These are phyloP conservation scores for Carpatolechia fugitivella DNA, from an alignment of 2,888 invertebrate genomes.

Conservation along the genomic window DNA sequence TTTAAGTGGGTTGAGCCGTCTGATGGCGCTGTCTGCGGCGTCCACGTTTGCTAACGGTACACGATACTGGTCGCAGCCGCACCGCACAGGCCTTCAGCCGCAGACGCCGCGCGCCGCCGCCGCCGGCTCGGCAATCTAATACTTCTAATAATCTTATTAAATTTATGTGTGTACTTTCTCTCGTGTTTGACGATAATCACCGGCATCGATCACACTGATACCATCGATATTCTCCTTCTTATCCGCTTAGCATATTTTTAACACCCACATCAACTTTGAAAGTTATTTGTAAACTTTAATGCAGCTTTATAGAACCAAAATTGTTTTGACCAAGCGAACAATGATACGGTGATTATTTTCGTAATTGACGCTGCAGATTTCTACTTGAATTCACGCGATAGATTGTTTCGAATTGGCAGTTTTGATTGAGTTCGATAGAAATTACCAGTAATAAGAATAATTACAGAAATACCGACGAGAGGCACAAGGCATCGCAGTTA, in stretches of 20 bases:
- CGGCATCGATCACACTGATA: conserved; percentile 60
- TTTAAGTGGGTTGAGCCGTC: conserved; percentile 58
- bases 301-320: conserved; percentile 1
- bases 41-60: conserved; percentile 11
- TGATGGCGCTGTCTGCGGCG: conserved; percentile 44
- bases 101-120: conserved; percentile 27
- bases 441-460: conserved; percentile 22
- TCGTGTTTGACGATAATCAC: conserved; percentile 57
- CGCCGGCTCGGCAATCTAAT: conserved; percentile 67
- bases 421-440: conserved; percentile 9
- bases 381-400: background rate
- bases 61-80: background rate
- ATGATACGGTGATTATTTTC: conserved; percentile 7
- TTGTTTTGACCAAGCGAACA: conserved; percentile 13
- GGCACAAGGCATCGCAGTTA: conserved; percentile 36
- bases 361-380: background rate
- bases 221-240: conserved; percentile 50
- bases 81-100: background rate
- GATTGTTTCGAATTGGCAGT: background rate
- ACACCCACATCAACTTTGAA: conserved; percentile 39
- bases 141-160: conserved; percentile 75
- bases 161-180: conserved; percentile 72
- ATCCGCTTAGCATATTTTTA: conserved; percentile 55
- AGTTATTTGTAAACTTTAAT: conserved; percentile 13
- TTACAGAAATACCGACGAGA: conserved; percentile 32